Base-by-base conservation (phyloP, 2,797 vertebrate genomes). In the Darevskia mixta region DNA sequence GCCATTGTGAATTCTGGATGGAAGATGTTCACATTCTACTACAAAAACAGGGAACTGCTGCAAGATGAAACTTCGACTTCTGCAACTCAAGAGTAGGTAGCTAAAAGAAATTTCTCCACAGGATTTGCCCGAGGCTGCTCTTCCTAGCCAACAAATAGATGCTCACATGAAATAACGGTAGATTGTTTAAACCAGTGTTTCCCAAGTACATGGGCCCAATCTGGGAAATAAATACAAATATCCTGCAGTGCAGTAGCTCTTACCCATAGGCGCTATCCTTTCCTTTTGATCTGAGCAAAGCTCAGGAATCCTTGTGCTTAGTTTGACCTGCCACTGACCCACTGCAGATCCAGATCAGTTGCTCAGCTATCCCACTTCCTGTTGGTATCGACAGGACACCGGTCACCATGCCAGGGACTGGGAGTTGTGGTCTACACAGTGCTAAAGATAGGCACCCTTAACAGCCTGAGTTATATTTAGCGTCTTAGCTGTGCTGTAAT, bases 371-470 rank as follows among this genome's bases (percentile, higher is more conserved):
- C 73, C 58, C 80, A 67, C 72, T 87, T 83, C 71, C 80, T 67
- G 72, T 69, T 83, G 80, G 80, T 80, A 82, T 77, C 80, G 55
- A 77, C 67, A 67, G 55, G 72, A 83, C 43, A 43, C 72, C 61
- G 77, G 80, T 87, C 72, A 83, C 80, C 64, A 35, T 87, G 86
- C 86, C 86, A 83, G 17, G 45, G 41, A 67, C 71, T 83, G 41
- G 41, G 77, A 83, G 80, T 77, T 87, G 72, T 87, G 72, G 79
- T 58, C 69, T 66, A 41, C 61, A 38, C 55, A 82, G 71, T 82
- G 79, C 86, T 87, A 87, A 82, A 87, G 79, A 76, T 83, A 82
- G 86, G 61, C 72, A 66, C 72, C 86, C n/a, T 87, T 66, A 67
- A 55, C n/a, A 38, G 45, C 29, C 43, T 35, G 80, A 69, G 80